Evolutionary conservation across 2,888 invertebrate genomes (phyloP).

Genomic region (Cylloceria caligata): DNA sequence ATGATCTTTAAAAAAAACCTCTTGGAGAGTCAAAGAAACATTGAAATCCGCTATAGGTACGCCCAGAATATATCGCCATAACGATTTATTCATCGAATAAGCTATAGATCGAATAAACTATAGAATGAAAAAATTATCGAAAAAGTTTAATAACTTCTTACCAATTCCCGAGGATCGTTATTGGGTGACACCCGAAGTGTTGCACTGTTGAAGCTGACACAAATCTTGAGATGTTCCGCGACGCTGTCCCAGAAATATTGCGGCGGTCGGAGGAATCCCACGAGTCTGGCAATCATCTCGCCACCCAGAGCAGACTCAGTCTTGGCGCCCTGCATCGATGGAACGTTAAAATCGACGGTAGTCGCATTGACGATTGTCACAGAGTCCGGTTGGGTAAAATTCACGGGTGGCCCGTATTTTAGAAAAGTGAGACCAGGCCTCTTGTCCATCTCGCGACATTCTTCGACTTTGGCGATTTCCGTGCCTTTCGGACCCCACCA

Average conservation of each 20-base stretch:
- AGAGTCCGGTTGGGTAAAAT: conserved; percentile 94
- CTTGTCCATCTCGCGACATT: conserved; percentile 92
- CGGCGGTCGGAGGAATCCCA: conserved; percentile 94
- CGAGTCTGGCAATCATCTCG: conserved; percentile 90
- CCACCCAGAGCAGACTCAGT: conserved; percentile 90
- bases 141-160: conserved; percentile 68
- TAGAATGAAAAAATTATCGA: no score
- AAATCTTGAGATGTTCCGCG: conserved; percentile 90
- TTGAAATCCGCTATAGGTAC: no score
- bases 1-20: no score
- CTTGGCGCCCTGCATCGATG: conserved; percentile 88
- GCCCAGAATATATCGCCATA: no score
- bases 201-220: conserved; percentile 92
- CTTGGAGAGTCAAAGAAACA: no score
- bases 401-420: conserved; percentile 94
- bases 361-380: conserved; percentile 95
- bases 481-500: conserved; percentile 96
- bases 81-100: no score
- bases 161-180: conserved; percentile 78
- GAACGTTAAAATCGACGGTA: conserved; percentile 91
- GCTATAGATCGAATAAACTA: no score
- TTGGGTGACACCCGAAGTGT: conserved; percentile 85
- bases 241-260: conserved; percentile 88
- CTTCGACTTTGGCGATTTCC: conserved; percentile 90
- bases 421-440: conserved; percentile 95